phyloP scores from a whole-genome alignment of 2,888 invertebrate genomes.

The Ectemnius continuus region DNA sequence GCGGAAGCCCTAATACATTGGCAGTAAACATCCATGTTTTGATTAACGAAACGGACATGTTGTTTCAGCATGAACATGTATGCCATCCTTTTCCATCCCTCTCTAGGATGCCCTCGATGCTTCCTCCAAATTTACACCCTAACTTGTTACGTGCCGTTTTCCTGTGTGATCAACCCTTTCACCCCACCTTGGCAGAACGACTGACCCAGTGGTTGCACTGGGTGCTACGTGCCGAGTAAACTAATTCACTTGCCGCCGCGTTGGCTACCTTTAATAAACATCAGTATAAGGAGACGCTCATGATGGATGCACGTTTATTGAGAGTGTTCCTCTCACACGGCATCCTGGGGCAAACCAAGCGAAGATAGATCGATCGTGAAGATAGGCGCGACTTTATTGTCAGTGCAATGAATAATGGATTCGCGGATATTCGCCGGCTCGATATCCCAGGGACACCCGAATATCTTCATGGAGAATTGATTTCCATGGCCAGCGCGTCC shows the following conservation, averaged over 20 bases:
- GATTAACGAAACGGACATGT: neutral
- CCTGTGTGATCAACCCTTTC: no score
- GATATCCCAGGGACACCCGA: slow-evolving; percentile 8
- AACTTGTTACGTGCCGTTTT: no score
- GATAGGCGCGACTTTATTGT: slow-evolving; percentile 8
- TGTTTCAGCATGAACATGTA: neutral
- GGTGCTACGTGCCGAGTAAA: neutral
- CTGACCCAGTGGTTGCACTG: neutral
- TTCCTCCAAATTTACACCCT: no score
- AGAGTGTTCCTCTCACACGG: neutral
- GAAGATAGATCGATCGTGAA: slow-evolving; percentile 5
- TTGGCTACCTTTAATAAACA: neutral
- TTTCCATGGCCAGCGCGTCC: slow-evolving; percentile 14
- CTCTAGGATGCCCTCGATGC: no score
- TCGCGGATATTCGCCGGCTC: neutral
- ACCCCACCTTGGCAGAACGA: no score
- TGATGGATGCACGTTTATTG: slow-evolving; percentile 5
- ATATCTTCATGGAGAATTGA: slow-evolving; percentile 23
- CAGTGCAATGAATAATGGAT: slow-evolving; percentile 5
- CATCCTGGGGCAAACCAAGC: neutral
- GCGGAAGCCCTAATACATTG: neutral
- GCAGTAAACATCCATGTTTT: slow-evolving; percentile 3
- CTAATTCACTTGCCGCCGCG: neutral
- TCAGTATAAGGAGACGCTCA: neutral
- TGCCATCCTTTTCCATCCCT: neutral